phyloP scores from a whole-genome alignment of 2,113 vertebrate genomes.

The Aplodontia rufa region DNA sequence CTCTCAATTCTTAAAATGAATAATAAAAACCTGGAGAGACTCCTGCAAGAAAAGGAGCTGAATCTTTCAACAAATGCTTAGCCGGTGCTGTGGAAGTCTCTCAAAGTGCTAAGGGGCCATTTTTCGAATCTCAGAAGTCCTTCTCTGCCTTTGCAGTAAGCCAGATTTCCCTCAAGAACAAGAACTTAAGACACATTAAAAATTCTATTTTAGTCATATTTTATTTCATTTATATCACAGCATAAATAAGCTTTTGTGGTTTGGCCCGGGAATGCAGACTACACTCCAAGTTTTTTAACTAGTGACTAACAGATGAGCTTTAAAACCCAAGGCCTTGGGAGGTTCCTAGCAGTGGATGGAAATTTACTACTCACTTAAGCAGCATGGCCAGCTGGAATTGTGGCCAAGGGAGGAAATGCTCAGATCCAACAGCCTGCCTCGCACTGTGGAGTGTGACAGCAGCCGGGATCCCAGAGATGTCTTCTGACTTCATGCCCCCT shows the following conservation, averaged over 20 bases:
- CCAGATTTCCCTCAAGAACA: not conserved
- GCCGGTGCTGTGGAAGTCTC: no score
- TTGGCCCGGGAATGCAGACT: not conserved
- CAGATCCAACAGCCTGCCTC: not conserved
- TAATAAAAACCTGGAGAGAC: not conserved
- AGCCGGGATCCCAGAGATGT: not conserved
- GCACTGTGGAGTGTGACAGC: not conserved
- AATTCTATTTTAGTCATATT: not conserved
- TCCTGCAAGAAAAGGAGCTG: not conserved
- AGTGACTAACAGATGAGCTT: not conserved
- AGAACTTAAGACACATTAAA: constrained; percentile 30
- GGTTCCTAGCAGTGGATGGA: fast-evolving
- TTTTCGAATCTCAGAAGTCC: not conserved
- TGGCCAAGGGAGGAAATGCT: not conserved
- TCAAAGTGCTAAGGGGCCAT: not conserved
- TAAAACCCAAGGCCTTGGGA: not conserved
- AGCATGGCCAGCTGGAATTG: not conserved
- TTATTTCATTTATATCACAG: not conserved
- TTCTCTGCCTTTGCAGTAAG: not conserved
- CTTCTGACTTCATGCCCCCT: not conserved
- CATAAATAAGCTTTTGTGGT: not conserved
- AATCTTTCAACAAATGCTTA: not conserved
- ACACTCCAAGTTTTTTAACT: not conserved
- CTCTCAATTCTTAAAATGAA: not conserved
- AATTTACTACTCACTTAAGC: not conserved